Percentiles rank a stretch among this genome's conserved stretches.
phyloP scores from a whole-genome alignment of 2,797 vertebrate genomes.

The Tarsius wallacei region DNA sequence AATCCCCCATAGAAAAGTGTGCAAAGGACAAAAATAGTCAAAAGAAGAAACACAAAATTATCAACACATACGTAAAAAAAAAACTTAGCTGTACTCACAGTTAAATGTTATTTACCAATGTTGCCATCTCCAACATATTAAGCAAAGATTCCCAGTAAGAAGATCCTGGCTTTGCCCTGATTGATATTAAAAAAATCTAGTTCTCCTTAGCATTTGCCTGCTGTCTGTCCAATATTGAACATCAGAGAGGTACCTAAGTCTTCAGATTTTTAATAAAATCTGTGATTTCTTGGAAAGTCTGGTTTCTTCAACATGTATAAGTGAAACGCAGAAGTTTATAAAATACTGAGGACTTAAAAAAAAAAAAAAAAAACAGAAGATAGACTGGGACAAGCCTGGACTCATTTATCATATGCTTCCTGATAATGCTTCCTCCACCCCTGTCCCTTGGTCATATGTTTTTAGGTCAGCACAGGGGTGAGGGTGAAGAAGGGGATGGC shows the following conservation, averaged over 20 bases:
- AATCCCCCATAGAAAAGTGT: not conserved
- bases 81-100: not conserved
- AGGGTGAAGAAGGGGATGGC: not conserved
- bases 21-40: not conserved
- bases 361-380: too few relatives aligned
- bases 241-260: not conserved
- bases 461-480: not conserved
- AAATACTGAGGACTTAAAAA: slow-evolving; percentile 2
- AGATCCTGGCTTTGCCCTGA: not conserved
- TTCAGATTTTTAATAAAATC: slow-evolving; percentile 34
- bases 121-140: not conserved
- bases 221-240: not conserved
- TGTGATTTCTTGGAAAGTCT: not conserved
- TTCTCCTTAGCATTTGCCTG: not conserved
- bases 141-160: not conserved
- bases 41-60: not conserved
- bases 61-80: not conserved
- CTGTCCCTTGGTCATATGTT: not conserved
- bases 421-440: not conserved
- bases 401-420: not conserved
- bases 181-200: not conserved
- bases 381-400: not conserved
- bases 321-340: not conserved
- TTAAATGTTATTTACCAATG: not conserved
- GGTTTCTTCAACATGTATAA: not conserved